phyloP scores from a whole-genome alignment of 2,797 vertebrate species.

The Euphonia xanthogaster region DNA sequence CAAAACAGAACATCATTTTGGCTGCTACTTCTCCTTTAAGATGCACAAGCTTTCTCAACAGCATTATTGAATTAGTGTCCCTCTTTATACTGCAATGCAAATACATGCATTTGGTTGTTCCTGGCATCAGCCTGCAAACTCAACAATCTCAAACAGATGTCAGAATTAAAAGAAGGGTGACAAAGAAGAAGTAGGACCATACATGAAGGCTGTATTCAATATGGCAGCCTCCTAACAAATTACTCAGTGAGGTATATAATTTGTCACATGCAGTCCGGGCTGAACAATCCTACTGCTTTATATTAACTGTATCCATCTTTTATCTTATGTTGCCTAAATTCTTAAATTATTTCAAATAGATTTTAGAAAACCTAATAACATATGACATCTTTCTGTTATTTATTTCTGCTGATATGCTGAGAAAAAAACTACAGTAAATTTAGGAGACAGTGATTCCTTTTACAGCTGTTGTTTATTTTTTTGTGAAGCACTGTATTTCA shows the following conservation, averaged over 20 bases:
- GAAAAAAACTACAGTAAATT: neutral
- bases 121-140: neutral
- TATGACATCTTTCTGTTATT: neutral
- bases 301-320: neutral
- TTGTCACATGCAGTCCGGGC: neutral
- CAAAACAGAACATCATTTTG: neutral
- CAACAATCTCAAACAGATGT: neutral
- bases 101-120: neutral
- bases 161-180: neutral
- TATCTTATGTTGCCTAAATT: neutral
- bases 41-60: neutral
- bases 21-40: neutral
- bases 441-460: neutral
- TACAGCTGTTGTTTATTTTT: neutral
- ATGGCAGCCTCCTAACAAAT: neutral
- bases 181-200: neutral
- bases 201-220: neutral
- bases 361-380: neutral
- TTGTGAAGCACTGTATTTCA: neutral
- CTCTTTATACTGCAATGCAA: neutral
- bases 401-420: neutral
- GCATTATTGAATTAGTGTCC: neutral
- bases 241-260: neutral
- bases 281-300: neutral
- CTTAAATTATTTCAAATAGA: neutral